phyloP scores from a whole-genome alignment of 2,113 vertebrate species.

The Chloropsis cyanopogon region DNA sequence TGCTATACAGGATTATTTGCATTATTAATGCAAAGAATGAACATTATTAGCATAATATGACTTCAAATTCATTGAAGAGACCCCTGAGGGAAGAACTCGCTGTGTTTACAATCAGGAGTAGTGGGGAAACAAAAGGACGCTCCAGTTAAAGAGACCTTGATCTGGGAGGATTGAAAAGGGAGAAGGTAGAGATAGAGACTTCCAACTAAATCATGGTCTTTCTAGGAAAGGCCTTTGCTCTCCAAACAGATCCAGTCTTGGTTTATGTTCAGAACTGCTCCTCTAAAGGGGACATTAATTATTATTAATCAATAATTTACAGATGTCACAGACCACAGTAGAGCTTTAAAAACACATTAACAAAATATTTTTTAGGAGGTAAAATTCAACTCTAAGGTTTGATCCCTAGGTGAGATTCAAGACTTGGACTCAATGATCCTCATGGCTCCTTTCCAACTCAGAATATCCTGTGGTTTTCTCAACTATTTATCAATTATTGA shows the following conservation, averaged over 20 bases:
- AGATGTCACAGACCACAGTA: neutral
- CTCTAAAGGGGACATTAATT: neutral
- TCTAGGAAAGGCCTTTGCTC: neutral
- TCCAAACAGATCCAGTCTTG: neutral
- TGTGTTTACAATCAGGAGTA: neutral
- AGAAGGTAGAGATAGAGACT: neutral
- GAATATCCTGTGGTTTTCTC: neutral
- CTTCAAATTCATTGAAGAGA: neutral
- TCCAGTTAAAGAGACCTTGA: neutral
- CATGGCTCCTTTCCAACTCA: neutral
- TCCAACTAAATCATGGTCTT: neutral
- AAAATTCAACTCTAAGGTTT: neutral
- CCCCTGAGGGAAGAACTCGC: neutral
- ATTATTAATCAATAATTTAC: neutral
- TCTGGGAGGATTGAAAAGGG: neutral
- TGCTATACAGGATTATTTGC: neutral
- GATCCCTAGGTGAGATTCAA: neutral
- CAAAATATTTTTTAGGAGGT: neutral
- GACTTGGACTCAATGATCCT: neutral
- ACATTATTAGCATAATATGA: neutral
- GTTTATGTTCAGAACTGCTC: neutral
- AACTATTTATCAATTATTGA: neutral
- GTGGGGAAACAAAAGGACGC: neutral
- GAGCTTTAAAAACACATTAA: neutral
- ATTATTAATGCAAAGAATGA: constrained; percentile 29